These are phyloP conservation scores for Cryptus armator DNA, from an alignment of 2,888 invertebrate genomes.

Conservation along the genomic window DNA sequence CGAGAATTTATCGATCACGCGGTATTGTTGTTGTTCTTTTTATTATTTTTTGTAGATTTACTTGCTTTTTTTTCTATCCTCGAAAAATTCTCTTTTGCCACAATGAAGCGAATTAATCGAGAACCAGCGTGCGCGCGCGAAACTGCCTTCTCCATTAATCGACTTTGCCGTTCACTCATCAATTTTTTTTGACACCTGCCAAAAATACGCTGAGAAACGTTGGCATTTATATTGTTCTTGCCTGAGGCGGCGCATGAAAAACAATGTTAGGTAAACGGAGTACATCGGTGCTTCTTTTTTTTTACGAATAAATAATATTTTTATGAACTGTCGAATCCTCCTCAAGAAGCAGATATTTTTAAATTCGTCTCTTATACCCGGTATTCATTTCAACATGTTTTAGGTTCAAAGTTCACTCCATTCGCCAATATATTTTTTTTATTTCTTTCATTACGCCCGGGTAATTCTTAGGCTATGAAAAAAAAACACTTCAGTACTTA, in stretches of 20 bases:
- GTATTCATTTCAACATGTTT: not conserved
- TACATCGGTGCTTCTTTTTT: not conserved
- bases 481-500: not conserved
- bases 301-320: not conserved
- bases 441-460: not conserved
- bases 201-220: not conserved
- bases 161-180: not conserved
- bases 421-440: not conserved
- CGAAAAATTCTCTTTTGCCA: not conserved
- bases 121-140: not conserved
- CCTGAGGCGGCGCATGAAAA: not conserved
- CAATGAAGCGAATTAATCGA: not conserved
- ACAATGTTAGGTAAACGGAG: not conserved
- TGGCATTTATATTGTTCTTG: not conserved
- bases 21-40: constrained; percentile 43
- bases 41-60: constrained; percentile 31
- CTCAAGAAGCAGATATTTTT: not conserved
- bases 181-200: constrained; percentile 14
- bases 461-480: no score
- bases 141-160: not conserved
- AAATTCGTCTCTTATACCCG: not conserved
- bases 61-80: not conserved
- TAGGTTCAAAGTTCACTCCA: not conserved
- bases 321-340: not conserved
- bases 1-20: constrained; percentile 74